Conservation (phyloP, 2,888 invertebrate genomes). For the Saturnia japonica region DNA sequence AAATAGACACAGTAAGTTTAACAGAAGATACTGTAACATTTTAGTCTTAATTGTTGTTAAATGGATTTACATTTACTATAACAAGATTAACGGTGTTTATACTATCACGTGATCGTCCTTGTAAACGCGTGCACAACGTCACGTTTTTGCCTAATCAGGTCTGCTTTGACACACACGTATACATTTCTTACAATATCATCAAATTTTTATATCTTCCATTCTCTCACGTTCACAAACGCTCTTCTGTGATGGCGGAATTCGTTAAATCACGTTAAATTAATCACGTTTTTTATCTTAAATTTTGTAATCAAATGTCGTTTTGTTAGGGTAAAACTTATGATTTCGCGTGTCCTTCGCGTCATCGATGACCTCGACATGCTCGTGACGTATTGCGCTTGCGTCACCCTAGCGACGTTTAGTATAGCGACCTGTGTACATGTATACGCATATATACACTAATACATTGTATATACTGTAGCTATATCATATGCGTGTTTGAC, state of each 20-base stretch:
- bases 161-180: slow-evolving; percentile 38
- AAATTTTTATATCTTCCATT: neutral
- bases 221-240: slow-evolving; percentile 1
- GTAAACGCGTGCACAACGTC: slow-evolving; percentile 57
- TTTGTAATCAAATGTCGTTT: neutral
- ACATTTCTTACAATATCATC: slow-evolving; percentile 1
- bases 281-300: neutral
- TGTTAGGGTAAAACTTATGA: too few species aligned
- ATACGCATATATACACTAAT: too few species aligned
- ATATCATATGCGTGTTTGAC: too few species aligned
- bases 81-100: neutral
- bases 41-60: neutral
- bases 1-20: too few species aligned
- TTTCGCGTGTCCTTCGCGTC: too few species aligned
- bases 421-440: too few species aligned
- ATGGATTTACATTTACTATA: neutral
- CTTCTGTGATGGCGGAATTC: neutral
- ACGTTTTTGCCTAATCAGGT: slow-evolving; percentile 54
- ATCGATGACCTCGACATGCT: too few species aligned
- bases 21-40: neutral
- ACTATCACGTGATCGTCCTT: slow-evolving; percentile 67
- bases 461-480: too few species aligned
- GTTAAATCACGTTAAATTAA: neutral
- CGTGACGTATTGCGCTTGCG: too few species aligned
- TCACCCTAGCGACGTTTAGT: too few species aligned